phyloP scores from a whole-genome alignment of 1,140 invertebrate species.

The Nebria ingens region DNA sequence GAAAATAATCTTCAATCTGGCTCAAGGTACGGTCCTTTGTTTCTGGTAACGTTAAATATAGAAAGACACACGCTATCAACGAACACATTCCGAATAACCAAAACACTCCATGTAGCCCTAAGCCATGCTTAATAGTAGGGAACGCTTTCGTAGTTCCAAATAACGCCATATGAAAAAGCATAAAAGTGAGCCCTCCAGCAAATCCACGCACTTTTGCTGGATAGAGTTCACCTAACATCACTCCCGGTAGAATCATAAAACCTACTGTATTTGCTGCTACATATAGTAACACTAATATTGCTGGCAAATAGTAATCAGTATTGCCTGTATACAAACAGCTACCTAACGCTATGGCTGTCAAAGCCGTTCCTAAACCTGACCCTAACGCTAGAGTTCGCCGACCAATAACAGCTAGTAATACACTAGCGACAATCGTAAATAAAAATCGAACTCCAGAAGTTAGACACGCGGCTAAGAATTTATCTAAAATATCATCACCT shows the following conservation, averaged over 20 bases:
- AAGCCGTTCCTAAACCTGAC: slow-evolving; percentile 51
- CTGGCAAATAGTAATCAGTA: slow-evolving; percentile 37
- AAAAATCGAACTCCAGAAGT: slow-evolving; percentile 50
- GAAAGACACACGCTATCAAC: slow-evolving; percentile 46
- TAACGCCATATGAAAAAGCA: slow-evolving; percentile 50
- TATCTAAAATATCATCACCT: slow-evolving; percentile 36
- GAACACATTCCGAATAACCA: slow-evolving; percentile 57
- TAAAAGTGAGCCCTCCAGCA: slow-evolving; percentile 54
- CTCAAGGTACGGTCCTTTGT: slow-evolving; percentile 67
- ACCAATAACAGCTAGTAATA: slow-evolving; percentile 48
- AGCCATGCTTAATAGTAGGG: slow-evolving; percentile 43
- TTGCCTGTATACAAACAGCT: slow-evolving; percentile 38
- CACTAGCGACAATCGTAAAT: slow-evolving; percentile 51
- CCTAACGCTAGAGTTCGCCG: slow-evolving; percentile 49
- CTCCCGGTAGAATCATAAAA: slow-evolving; percentile 56
- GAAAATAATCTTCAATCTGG: slow-evolving; percentile 71
- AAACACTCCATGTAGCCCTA: slow-evolving; percentile 54
- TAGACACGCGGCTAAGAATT: slow-evolving; percentile 48
- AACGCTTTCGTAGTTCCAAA: slow-evolving; percentile 67
- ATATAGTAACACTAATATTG: slow-evolving; percentile 47
- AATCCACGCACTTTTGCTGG: slow-evolving; percentile 43
- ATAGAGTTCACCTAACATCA: slow-evolving; percentile 60
- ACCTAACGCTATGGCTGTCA: slow-evolving; percentile 46
- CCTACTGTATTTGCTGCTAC: slow-evolving; percentile 58
- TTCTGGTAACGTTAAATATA: slow-evolving; percentile 67